Conservation (phyloP, 1,140 invertebrate genomes). For the Macrotrachela quadricornifera region DNA sequence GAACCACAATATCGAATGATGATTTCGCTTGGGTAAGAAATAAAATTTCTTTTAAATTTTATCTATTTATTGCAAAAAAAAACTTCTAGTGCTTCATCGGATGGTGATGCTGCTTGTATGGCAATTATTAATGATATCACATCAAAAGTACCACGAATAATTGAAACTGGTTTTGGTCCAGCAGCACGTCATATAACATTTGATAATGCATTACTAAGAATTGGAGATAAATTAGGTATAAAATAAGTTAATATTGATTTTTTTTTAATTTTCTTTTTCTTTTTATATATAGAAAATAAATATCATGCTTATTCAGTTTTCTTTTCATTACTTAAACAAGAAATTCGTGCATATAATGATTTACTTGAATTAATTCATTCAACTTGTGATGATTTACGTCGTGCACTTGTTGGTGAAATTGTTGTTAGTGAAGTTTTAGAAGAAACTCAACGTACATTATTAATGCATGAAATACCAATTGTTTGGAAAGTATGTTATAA, state of each 20-base stretch:
- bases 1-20: conserved; percentile 15
- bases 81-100: not conserved
- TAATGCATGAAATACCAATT: conserved; percentile 43
- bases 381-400: conserved; percentile 46
- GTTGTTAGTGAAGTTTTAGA: conserved; percentile 66
- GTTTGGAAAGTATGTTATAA: conserved; percentile 20
- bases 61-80: not conserved
- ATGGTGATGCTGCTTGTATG: not conserved
- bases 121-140: not conserved
- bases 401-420: conserved; percentile 55
- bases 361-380: conserved; percentile 43
- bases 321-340: conserved; percentile 58
- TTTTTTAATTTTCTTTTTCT: not conserved
- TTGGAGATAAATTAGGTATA: not conserved
- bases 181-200: not conserved
- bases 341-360: conserved; percentile 58
- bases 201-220: not conserved
- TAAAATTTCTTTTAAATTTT: not conserved
- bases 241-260: not conserved
- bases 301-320: conserved; percentile 27
- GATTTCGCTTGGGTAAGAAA: not conserved
- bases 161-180: not conserved
- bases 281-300: not conserved
- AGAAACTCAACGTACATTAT: conserved; percentile 48
- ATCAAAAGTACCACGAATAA: not conserved